These are phyloP conservation scores for Noctua comes DNA, from an alignment of 2,888 invertebrate genomes.

Conservation along the genomic window DNA sequence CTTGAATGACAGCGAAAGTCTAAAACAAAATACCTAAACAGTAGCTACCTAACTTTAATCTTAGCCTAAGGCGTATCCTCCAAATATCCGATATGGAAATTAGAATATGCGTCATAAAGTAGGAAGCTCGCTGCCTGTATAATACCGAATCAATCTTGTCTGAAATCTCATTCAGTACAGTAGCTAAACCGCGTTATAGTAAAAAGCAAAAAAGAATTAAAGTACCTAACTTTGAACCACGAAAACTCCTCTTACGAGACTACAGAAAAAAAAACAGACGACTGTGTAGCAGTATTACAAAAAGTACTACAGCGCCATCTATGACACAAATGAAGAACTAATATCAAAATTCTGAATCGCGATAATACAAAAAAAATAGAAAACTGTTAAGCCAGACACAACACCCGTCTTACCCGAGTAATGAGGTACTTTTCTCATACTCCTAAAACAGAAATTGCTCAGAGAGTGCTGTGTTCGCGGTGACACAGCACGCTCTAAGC, in stretches of 20 bases:
- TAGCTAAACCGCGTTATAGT: neutral
- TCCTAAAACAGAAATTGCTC: neutral
- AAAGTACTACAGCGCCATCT: neutral
- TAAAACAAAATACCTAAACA: neutral
- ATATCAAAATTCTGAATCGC: neutral
- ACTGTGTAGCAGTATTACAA: neutral
- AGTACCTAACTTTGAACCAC: neutral
- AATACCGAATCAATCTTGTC: slow-evolving; percentile 43
- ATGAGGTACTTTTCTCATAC: neutral
- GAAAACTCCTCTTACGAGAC: too few relatives aligned
- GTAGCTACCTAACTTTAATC: neutral
- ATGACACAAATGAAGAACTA: neutral
- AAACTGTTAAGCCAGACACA: neutral
- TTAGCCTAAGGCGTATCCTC: slow-evolving; percentile 6
- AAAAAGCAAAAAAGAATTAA: neutral
- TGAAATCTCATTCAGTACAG: neutral
- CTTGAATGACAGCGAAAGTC: neutral
- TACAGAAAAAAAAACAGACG: neutral
- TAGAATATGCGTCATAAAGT: slow-evolving; percentile 20
- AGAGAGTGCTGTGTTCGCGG: neutral
- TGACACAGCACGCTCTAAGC: too few relatives aligned
- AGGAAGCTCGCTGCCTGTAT: slow-evolving; percentile 13
- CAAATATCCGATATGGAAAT: slow-evolving; percentile 55
- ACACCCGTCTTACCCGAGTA: neutral
- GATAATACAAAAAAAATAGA: neutral